phyloP scores from a whole-genome alignment of 2,113 vertebrate species.

The Chloropsis cyanopogon region DNA sequence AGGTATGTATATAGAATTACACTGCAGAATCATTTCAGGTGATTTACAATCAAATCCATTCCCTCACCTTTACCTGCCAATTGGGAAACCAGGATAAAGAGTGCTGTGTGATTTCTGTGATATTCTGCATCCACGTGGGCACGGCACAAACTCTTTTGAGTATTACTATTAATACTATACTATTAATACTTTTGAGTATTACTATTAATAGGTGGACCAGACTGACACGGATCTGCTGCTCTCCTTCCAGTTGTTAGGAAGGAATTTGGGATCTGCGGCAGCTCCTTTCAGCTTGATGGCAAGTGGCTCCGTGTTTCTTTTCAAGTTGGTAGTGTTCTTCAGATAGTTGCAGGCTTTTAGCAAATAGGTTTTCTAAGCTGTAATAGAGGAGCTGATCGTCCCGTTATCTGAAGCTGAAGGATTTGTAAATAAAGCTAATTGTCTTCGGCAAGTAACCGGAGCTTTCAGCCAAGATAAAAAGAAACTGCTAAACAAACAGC shows the following conservation, averaged over 20 bases:
- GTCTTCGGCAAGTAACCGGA: not conserved
- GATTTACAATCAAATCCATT: not conserved
- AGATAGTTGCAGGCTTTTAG: not conserved
- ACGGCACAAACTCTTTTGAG: not conserved
- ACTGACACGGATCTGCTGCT: not conserved
- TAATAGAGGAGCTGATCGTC: not conserved
- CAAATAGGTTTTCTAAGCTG: not conserved
- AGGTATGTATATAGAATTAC: not conserved
- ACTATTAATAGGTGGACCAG: not conserved
- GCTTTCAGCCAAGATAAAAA: constrained; percentile 1
- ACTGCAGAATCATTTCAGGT: not conserved
- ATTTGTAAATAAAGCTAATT: constrained; percentile 24
- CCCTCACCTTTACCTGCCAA: not conserved
- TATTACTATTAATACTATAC: not conserved
- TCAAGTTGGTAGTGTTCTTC: not conserved
- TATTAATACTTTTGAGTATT: not conserved
- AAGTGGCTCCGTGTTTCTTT: not conserved
- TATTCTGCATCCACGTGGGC: not conserved
- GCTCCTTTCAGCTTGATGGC: not conserved
- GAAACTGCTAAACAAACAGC: not conserved
- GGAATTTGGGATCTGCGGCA: not conserved
- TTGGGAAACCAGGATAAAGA: not conserved
- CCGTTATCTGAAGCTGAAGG: not conserved
- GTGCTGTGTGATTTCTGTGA: not conserved
- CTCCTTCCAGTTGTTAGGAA: not conserved